Base-by-base conservation (phyloP, 1,140 invertebrate genomes). In the Littorina saxatilis region DNA sequence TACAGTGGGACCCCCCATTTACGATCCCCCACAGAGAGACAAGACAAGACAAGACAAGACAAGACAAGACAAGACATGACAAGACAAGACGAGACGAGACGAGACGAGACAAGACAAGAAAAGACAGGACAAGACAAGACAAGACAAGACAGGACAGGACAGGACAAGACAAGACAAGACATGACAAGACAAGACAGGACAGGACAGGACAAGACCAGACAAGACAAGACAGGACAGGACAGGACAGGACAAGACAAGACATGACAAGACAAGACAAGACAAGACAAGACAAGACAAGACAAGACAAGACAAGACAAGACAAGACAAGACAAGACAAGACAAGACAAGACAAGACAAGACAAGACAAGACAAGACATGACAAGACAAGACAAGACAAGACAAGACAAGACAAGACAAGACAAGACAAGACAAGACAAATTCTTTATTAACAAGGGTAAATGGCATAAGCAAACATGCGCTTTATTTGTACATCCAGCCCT, bases 231-330 rank as follows among this genome's bases (percentile, higher is more conserved):
- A 78, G n/a, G 76, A 63, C 76, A 78, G 2, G 55, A 63, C 76
- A 78, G n/a, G 76, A 40, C 76, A 78, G 23, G 76, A 66, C 82
- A 73, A 15, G 77, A 63, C 81, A 79, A 29, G 81, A 70, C 76
- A 82, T 0, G 39, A 55, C 76, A 82, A 27, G 66, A 68, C 32
- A 40, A 27, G 66, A 5, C 66, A 68, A 0, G 2, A 68, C 35
- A 39, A 20, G 63, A 68, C 35, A 73, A 29, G n/a, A 23, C 68
- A 72, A 27, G 63, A 68, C 63, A 68, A 20, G 63, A 68, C 66
- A 68, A 35, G 66, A 68, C 66, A 68, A 27, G 66, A 40, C 66
- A 68, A 0, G 35, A 40, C 37, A 3, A 13, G 58, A 73, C 68
- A 58, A 52, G 72, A 81, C 70, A 77, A 0, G 52, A 75, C 74